Evolutionary conservation across 2,888 invertebrate genomes (phyloP).

Genomic region (Spilosoma lubricipeda): DNA sequence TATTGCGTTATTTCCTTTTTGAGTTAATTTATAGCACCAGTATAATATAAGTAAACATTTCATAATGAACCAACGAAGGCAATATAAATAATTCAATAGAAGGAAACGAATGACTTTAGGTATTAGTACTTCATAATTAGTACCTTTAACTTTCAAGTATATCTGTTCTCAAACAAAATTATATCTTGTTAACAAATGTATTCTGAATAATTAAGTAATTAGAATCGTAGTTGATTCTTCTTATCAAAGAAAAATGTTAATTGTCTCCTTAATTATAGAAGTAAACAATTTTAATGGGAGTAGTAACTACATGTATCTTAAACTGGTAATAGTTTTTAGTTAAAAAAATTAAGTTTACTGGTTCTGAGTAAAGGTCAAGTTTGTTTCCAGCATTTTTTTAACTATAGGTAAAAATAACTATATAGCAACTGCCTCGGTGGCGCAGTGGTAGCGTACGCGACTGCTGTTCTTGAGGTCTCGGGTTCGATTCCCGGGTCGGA

Average conservation of each 20-base stretch:
- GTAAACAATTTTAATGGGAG: neutral
- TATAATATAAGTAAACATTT: constrained; percentile 5
- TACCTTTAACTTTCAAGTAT: neutral
- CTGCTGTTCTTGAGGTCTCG: no score
- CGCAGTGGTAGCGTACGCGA: no score
- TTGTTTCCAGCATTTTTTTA: no score
- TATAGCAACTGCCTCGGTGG: no score
- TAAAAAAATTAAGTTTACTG: no score
- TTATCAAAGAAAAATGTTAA: neutral
- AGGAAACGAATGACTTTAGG: neutral
- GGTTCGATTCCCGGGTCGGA: no score
- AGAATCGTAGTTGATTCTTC: neutral
- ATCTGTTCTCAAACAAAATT: neutral
- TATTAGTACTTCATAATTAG: neutral
- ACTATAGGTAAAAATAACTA: no score
- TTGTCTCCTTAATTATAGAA: neutral
- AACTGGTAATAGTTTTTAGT: no score
- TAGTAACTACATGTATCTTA: no score
- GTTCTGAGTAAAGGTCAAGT: no score
- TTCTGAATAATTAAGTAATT: constrained; percentile 3
- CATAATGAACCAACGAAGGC: constrained; percentile 10
- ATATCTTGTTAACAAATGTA: neutral
- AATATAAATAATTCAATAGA: constrained; percentile 5
- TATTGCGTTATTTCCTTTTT: neutral
- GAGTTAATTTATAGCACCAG: neutral